These are phyloP conservation scores for Sphaerophoria taeniata DNA, from an alignment of 2,888 invertebrate genomes.

Conservation along the genomic window DNA sequence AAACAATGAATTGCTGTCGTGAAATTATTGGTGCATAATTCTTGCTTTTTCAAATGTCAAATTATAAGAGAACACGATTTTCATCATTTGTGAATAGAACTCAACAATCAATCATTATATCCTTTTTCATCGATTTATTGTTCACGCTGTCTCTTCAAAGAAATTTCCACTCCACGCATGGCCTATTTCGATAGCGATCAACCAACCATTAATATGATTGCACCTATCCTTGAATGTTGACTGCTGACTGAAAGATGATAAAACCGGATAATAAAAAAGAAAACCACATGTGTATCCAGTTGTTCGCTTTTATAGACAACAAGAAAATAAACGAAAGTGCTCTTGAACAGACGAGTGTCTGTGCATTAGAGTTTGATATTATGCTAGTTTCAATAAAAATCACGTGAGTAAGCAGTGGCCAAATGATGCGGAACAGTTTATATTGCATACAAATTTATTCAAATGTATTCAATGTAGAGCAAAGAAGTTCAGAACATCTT, in stretches of 20 bases:
- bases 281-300: not conserved
- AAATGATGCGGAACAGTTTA: not conserved
- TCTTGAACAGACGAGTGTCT: not conserved
- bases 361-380: not conserved
- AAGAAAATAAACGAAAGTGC: not conserved
- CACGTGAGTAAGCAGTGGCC: not conserved
- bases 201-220: slow-evolving; percentile 39
- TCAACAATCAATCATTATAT: slow-evolving; percentile 34
- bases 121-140: slow-evolving; percentile 22
- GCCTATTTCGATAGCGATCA: slow-evolving; percentile 27
- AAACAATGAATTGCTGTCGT: not conserved
- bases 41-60: slow-evolving; percentile 12
- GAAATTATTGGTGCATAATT: slow-evolving; percentile 16
- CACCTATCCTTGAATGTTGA: slow-evolving; percentile 19
- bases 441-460: not conserved
- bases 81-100: slow-evolving; percentile 5
- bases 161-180: slow-evolving; percentile 12
- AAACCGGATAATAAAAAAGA: not conserved
- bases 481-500: too few relatives aligned
- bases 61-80: not conserved
- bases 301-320: not conserved
- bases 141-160: slow-evolving; percentile 1
- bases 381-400: not conserved
- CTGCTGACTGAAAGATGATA: slow-evolving; percentile 16
- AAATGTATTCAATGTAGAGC: too few relatives aligned